Conservation (phyloP, 2,888 invertebrate species). For the Tetragnatha montana region DNA sequence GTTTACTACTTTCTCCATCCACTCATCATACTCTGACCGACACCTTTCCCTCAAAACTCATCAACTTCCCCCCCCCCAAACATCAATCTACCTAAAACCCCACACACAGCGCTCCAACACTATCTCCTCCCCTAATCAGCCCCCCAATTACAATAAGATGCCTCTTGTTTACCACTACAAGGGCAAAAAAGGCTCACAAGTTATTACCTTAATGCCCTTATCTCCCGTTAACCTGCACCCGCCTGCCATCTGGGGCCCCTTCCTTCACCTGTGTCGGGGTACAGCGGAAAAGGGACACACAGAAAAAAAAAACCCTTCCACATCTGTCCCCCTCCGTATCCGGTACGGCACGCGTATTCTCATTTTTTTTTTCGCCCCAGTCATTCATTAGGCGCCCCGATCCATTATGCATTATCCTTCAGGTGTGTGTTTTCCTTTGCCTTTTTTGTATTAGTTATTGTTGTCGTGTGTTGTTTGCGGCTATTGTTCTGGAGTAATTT, state of each 20-base stretch:
- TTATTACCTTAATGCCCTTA: conserved; percentile 54
- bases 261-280: conserved; percentile 56
- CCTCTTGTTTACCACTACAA: not conserved
- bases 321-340: conserved; percentile 55
- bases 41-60: too few relatives aligned
- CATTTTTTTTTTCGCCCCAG: conserved; percentile 20
- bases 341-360: conserved; percentile 63
- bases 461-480: conserved; percentile 17
- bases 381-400: conserved; percentile 32
- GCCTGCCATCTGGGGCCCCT: conserved; percentile 51
- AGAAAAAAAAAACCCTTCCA: conserved; percentile 54
- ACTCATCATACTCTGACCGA: too few relatives aligned
- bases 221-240: conserved; percentile 56
- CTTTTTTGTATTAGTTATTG: conserved; percentile 27
- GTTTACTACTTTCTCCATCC: too few relatives aligned
- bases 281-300: not conserved
- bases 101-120: not conserved
- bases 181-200: conserved; percentile 4
- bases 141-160: not conserved
- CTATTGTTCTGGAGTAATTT: conserved; percentile 49
- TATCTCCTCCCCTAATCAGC: not conserved
- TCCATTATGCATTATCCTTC: conserved; percentile 26
- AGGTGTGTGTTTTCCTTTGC: conserved; percentile 31
- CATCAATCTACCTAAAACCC: not conserved
- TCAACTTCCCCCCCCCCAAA: too few relatives aligned